Evolutionary conservation across 2,888 invertebrate genomes (phyloP), one percentile per base, ranked within the genome.

Genomic region (Acanthoscelides obtectus): DNA sequence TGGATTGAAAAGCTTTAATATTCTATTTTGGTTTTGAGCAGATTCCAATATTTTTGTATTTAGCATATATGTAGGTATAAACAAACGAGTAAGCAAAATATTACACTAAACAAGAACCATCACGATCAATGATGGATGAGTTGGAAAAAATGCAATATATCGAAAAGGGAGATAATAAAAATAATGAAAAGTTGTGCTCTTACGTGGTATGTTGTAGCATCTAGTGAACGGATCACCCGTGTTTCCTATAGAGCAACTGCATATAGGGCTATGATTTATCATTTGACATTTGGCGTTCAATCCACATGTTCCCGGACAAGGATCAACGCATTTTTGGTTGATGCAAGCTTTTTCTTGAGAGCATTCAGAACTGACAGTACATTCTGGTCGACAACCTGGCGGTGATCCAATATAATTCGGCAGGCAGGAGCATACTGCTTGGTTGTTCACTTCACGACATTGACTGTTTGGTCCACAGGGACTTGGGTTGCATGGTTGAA

Each of bases 401-500:
- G 95, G 94, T 70, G 89, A 87, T n/a, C 94, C 94, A 69, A 90
- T 87, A 80, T 92, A 93, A 63, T 88, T 88, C 69, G 90, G 89
- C 72, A 91, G 85, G 79, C 95, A 96, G 0, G 93, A 92, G 82
- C 96, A 96, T 4, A 94, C 91, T 0, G 93, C 93, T 78, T 90
- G 88, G 17, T 88, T 89, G 80, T 93, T 93, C 2, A 90, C 83
- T 73, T 90, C 88, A 45, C 92, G 89, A 80, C 95, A 95, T 83
- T 92, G 90, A 81, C 94, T 93, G 81, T 94, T 93, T 0, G 93
- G 90, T 21, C 95, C 95, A 79, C 95, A 95, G 3, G 94, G 94
- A 71, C 91, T 91, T 70, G 93, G 93, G 75, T 88, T 88, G 81
- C 95, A 95, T 0, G 93, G 93, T 82, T 90, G 88, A 76, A 83